Base-by-base conservation (phyloP, 2,797 vertebrate species). In the Euphonia xanthogaster region DNA sequence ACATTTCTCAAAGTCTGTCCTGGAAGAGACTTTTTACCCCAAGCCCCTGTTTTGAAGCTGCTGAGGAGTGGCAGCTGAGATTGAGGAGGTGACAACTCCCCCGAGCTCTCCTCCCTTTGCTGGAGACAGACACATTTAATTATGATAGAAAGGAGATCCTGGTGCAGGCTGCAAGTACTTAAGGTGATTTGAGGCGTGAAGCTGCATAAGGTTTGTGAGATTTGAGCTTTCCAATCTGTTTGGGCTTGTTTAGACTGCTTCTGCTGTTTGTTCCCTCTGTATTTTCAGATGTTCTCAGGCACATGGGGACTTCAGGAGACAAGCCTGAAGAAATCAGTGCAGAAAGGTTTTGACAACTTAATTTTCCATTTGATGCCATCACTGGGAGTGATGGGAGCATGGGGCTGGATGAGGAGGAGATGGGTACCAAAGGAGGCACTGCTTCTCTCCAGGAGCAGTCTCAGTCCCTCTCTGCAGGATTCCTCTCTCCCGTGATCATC, bases 171-270 rank as follows among this genome's bases (percentile, higher is more conserved):
- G 88, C 90, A 95, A 95, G 97, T 93, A 73, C 90, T 81, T 95
- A 66, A 78, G 90, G 97, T 96, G 98, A 98, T 95, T 75, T 97
- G 98, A 98, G 98, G 98, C 97, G 72, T 97, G 97, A 97, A 97
- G 97, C 86, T 33, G 86, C 96, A 94, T 95, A 67, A 48, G n/a
- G 80, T 93, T 89, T 40, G 81, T 2, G 13, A 90, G 93, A 86
- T 93, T 84, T 96, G 84, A 95, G 92, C 39, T 76, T 89, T 68
- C 75, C 87, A 65, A 40, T 88, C 94, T 81, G 60, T 60, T 94
- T 73, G 84, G 88, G 45, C 78, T 95, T 91, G 75, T 93, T 93
- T 60, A 80, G 95, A 42, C 84, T 28, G 9, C 68, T 82, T 89
- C 74, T 89, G 82, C 55, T 45, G 37, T 60, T 92, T 60, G 58